These are phyloP conservation scores for Gallinago jamesoni DNA, from an alignment of 2,113 vertebrate species.

Conservation along the genomic window DNA sequence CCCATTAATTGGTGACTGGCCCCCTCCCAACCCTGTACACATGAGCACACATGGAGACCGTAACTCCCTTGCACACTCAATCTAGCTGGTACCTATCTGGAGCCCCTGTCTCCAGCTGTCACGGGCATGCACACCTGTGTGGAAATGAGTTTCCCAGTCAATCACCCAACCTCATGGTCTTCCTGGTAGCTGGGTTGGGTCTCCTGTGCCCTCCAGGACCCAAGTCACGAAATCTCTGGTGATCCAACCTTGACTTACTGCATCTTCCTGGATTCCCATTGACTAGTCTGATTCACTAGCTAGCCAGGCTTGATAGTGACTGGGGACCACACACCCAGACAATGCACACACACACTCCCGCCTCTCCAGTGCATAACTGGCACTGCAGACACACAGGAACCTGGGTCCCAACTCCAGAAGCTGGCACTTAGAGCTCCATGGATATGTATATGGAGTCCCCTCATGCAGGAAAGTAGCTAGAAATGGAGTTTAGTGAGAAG, in stretches of 20 bases:
- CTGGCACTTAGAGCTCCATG: neutral
- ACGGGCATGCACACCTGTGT: rapidly evolving
- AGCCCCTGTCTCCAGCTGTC: neutral
- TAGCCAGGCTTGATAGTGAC: rapidly evolving
- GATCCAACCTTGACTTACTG: too few relatives aligned
- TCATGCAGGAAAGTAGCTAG: neutral
- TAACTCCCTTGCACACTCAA: neutral
- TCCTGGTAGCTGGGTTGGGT: neutral
- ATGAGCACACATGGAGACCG: rapidly evolving
- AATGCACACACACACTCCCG: rapidly evolving
- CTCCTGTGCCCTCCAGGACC: neutral
- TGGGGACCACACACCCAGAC: too few relatives aligned
- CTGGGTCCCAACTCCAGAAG: neutral
- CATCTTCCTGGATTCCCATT: neutral
- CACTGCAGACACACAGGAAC: neutral
- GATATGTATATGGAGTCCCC: rapidly evolving
- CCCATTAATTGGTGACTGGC: neutral
- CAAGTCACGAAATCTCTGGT: neutral
- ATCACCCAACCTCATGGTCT: neutral
- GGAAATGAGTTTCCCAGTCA: neutral
- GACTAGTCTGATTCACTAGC: neutral
- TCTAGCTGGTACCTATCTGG: neutral
- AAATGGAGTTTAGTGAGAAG: neutral
- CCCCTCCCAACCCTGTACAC: neutral
- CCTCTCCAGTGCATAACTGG: neutral